These are phyloP conservation scores for Drosophila paulistorum DNA, from an alignment of 1,140 invertebrate genomes.

Conservation along the genomic window DNA sequence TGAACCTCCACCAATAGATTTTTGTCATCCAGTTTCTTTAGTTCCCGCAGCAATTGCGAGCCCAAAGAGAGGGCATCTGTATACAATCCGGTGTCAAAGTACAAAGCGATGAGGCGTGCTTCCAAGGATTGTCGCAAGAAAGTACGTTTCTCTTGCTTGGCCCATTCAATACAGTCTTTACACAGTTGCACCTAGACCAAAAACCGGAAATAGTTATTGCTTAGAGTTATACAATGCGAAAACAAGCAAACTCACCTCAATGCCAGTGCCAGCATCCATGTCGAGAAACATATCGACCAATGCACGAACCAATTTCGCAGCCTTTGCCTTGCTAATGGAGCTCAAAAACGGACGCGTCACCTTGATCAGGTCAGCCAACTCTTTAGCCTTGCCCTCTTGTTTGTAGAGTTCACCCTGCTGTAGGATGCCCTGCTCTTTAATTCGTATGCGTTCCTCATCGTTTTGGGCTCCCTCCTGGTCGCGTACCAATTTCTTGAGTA, in stretches of 20 bases:
- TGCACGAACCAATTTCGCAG: slow-evolving; percentile 97
- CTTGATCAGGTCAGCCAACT: slow-evolving; percentile 96
- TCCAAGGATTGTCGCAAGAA: slow-evolving; percentile 98
- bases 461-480: slow-evolving; percentile 89
- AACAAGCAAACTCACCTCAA: slow-evolving; percentile 85
- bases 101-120: slow-evolving; percentile 95
- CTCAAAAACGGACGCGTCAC: slow-evolving; percentile 96
- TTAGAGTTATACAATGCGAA: not conserved
- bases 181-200: slow-evolving; percentile 88
- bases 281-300: slow-evolving; percentile 99
- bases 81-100: slow-evolving; percentile 96
- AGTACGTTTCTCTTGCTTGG: slow-evolving; percentile 97
- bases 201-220: not conserved
- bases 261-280: slow-evolving; percentile 96
- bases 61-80: slow-evolving; percentile 93
- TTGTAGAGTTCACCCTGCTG: slow-evolving; percentile 95
- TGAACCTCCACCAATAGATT: slow-evolving; percentile 98
- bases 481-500: slow-evolving; percentile 89
- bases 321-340: slow-evolving; percentile 98
- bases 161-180: slow-evolving; percentile 99
- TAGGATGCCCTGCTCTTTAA: slow-evolving; percentile 95
- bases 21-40: slow-evolving; percentile 99
- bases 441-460: slow-evolving; percentile 93
- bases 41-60: slow-evolving; percentile 93
- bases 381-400: slow-evolving; percentile 96